Base-by-base conservation (phyloP, 1,140 invertebrate genomes). In the Zaprionus ornatus region DNA sequence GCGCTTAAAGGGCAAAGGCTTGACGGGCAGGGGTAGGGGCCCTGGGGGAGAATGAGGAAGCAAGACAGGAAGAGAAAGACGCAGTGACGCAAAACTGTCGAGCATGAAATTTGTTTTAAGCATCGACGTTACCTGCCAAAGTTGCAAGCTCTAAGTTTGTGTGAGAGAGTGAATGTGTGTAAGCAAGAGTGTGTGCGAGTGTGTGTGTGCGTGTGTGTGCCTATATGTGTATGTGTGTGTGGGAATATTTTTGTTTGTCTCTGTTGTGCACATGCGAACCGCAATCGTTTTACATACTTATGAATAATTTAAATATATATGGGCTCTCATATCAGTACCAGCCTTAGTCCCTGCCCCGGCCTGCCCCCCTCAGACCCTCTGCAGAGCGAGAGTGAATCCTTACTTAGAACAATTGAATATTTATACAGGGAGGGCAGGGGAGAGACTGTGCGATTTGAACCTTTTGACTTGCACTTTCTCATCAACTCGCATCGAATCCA, bases 261-360 rank as follows among this genome's bases (percentile, higher is more conserved):
- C 25, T 42, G 23, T 74, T 64, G 60, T 63, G 27, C 60, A 56
- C 74, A 77, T 77, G 64, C 68, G 60, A 64, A 77, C 74, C 74
- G 74, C 78, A 74, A 74, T 61, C 75, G 70, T 57, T 80, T 80
- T 78, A 67, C 70, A 80, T 63, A 70, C 71, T 70, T 78, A 78
- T 80, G 78, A 80, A 80, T 78, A 80, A 80, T 80, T 73, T 77
- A 79, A 69, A 69, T 74, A 29, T 74, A 29, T 75, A 64, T 37
- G 55, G 48, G 4, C 37, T 56, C 21, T 48, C 12, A 17, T 45
- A 45, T 45, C 40, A 45, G 40, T 40, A 40, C 15, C 37, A n/a
- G 37, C 40, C 37, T 42, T 0, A 29, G 29, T 0, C 15, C 19
- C 19, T 7, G 13, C 13, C 27, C 10, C 45, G 32, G 21, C 27